phyloP scores from a whole-genome alignment of 2,797 vertebrate species.

The Discoglossus pictus region DNA sequence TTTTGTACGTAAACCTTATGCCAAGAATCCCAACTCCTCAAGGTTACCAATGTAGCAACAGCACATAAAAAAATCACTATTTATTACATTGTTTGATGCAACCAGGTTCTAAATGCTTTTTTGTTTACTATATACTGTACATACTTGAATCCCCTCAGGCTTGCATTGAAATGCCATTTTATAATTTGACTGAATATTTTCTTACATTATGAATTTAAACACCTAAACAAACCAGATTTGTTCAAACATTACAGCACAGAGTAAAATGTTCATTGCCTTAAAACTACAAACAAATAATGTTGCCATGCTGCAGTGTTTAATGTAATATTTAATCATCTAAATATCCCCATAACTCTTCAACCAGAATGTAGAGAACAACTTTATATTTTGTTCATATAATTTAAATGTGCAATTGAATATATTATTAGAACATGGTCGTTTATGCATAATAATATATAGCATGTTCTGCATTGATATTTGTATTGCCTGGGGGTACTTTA shows the following conservation, averaged over 20 bases:
- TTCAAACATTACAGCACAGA: not conserved
- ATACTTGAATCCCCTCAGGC: no score
- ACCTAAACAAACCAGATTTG: not conserved
- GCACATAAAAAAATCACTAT: no score
- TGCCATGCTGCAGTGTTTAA: not conserved
- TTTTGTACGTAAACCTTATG: no score
- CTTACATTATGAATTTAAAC: no score
- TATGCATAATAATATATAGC: not conserved
- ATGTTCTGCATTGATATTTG: not conserved
- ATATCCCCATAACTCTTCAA: constrained; percentile 4
- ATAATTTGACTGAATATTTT: no score
- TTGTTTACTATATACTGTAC: no score
- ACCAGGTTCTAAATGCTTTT: no score
- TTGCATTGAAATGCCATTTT: no score
- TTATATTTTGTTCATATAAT: not conserved
- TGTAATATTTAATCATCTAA: not conserved
- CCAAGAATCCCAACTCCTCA: no score
- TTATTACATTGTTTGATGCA: no score
- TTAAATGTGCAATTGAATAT: constrained; percentile 10
- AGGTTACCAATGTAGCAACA: no score
- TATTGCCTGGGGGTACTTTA: not conserved
- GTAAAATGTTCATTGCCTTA: not conserved
- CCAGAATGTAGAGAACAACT: not conserved
- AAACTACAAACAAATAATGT: constrained; percentile 1
- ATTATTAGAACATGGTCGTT: constrained; percentile 7